Evolutionary conservation across 2,797 vertebrate species (phyloP).

Genomic region (Chanos chanos): DNA sequence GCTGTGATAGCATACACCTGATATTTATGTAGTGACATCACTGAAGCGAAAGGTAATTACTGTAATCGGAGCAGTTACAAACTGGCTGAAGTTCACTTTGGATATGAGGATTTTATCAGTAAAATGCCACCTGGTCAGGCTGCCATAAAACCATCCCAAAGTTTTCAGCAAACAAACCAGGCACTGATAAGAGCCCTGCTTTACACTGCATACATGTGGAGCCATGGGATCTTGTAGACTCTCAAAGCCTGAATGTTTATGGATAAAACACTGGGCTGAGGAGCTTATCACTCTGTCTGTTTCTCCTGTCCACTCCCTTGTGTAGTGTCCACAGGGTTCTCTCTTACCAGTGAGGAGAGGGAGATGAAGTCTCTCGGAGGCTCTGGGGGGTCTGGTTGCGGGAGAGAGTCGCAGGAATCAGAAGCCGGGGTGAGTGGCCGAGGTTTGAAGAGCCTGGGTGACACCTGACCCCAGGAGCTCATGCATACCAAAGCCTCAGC

Average conservation of each 20-base stretch:
- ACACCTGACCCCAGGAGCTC: slow-evolving; percentile 91
- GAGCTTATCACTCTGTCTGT: background rate
- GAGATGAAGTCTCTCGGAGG: slow-evolving; percentile 83
- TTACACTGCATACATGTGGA: background rate
- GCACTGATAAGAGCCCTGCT: slow-evolving; percentile 19
- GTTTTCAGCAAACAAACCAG: slow-evolving; percentile 40
- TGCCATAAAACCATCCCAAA: slow-evolving; percentile 40
- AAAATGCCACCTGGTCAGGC: slow-evolving; percentile 35
- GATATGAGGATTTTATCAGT: slow-evolving; percentile 42
- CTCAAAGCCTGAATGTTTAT: slow-evolving; percentile 16
- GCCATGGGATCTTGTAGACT: background rate
- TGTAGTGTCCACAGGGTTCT: background rate
- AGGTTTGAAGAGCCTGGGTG: slow-evolving; percentile 70
- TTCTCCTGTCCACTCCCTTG: background rate
- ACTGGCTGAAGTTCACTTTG: slow-evolving; percentile 51
- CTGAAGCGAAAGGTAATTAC: background rate
- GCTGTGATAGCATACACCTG: background rate
- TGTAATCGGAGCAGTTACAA: slow-evolving; percentile 26
- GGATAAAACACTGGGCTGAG: no score
- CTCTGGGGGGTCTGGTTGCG: slow-evolving; percentile 69
- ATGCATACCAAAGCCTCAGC: slow-evolving; percentile 94
- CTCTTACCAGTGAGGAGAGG: slow-evolving; percentile 89
- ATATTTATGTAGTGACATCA: slow-evolving; percentile 27
- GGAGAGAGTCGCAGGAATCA: slow-evolving; percentile 87
- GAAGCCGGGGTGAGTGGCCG: slow-evolving; percentile 93